Base-by-base conservation (phyloP, 2,888 invertebrate species). In the Choreutis nemorana region DNA sequence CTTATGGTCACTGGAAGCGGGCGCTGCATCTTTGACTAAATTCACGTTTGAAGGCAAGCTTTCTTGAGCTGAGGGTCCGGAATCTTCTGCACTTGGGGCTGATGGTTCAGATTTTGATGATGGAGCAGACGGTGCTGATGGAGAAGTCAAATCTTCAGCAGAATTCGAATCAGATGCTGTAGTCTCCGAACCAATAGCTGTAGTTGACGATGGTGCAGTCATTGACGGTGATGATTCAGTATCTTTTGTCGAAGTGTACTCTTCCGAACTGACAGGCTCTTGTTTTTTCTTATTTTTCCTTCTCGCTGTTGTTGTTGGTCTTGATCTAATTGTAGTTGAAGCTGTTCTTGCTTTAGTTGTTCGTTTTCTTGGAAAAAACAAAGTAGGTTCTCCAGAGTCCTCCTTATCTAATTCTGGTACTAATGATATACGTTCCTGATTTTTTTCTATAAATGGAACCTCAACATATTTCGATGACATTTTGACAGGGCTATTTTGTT, bases 361-460 rank as follows among this genome's bases (percentile, higher is more conserved):
- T 20, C 50, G 50, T 31, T 50, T 55, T 36, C 62, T 63, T 0
- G 73, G 68, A 40, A 70, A 68, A 45, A 71, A 75, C 7, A 68
- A 35, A 2, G 71, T 59, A 1, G 75, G 75, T 37, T 72, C 70
- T 1, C 44, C 52, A 23, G 57, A 61, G 38, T 60, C 61, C 0
- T 42, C 42, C 2, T 56, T 49, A 7, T 34, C 35, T 1, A 54
- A 52, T 18, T 51, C 48, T 8, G 75, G 71, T 2, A 71, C 55
- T 31, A 75, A 39, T 0, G 72, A 71, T 50, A 72, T 68, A 26
- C 66, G 55, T 2, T 56, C 58, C n/a, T n/a, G n/a, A 11, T 37
- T 45, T 10, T 54, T 52, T 5, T 57, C 49, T n/a, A n/a, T n/a
- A n/a, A n/a, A n/a, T n/a, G n/a, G n/a, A n/a, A n/a, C n/a, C n/a